These are phyloP conservation scores for Morpho deidamia DNA, from an alignment of 2,888 invertebrate genomes.

Conservation along the genomic window DNA sequence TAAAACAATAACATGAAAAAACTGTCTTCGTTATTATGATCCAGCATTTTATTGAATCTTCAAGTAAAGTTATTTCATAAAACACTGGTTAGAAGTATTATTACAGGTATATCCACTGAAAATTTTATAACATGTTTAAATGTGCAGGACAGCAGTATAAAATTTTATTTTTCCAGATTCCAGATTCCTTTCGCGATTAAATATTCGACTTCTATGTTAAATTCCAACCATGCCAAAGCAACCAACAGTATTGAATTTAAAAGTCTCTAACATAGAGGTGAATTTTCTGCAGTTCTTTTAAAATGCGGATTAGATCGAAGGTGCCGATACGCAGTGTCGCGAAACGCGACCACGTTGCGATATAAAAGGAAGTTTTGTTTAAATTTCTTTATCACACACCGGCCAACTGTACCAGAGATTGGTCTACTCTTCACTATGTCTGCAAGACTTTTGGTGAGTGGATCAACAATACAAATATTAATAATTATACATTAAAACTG, in stretches of 20 bases:
- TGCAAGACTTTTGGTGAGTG: constrained; percentile 73
- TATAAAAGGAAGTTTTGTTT: constrained; percentile 76
- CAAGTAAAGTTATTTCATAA: too few species aligned
- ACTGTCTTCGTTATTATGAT: too few species aligned
- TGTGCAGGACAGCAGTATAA: too few species aligned
- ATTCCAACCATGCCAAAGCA: constrained; percentile 1
- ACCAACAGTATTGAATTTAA: neutral
- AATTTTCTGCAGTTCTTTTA: neutral
- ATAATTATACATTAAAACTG: neutral
- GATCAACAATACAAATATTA: constrained; percentile 6
- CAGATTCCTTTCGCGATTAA: constrained; percentile 31
- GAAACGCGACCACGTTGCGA: constrained; percentile 74
- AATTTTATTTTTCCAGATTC: too few species aligned
- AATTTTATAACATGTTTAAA: too few species aligned
- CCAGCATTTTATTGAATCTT: too few species aligned
- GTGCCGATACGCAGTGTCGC: constrained; percentile 65
- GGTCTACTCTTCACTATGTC: constrained; percentile 64
- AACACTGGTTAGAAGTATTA: too few species aligned
- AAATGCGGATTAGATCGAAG: constrained; percentile 40
- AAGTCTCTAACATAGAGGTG: neutral
- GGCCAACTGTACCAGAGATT: constrained; percentile 53
- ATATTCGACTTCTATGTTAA: constrained; percentile 16
- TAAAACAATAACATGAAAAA: too few species aligned
- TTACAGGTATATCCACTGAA: too few species aligned
- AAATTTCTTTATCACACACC: constrained; percentile 74